Conservation (phyloP, 2,888 invertebrate genomes). For the Lepidocyrtoides sp. region DNA sequence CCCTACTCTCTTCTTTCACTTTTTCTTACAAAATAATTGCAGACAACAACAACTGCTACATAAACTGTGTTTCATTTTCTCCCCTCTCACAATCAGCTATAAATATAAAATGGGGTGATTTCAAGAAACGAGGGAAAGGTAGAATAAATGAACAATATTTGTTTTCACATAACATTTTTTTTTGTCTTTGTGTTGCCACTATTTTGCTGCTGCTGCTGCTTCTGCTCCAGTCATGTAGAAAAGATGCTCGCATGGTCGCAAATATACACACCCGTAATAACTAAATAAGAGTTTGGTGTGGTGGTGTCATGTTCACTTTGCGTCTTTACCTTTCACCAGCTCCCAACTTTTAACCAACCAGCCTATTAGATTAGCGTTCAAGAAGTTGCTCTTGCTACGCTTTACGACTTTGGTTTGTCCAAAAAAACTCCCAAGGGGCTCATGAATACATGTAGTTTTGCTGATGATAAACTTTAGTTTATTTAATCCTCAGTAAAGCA, state of each 20-base stretch:
- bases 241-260: too few relatives aligned
- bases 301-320: not conserved
- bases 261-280: too few relatives aligned
- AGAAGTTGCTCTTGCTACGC: conserved; percentile 37
- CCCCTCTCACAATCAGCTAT: not conserved
- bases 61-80: not conserved
- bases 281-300: too few relatives aligned
- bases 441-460: conserved; percentile 28
- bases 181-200: not conserved
- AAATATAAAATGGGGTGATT: too few relatives aligned
- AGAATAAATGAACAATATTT: too few relatives aligned
- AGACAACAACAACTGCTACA: conserved; percentile 32
- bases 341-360: not conserved
- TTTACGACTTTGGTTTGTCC: conserved; percentile 65
- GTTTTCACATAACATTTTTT: not conserved
- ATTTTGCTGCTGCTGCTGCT: conserved; percentile 2
- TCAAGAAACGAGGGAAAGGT: too few relatives aligned
- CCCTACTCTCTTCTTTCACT: not conserved
- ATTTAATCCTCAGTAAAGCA: conserved; percentile 66
- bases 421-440: conserved; percentile 55
- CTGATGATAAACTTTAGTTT: conserved; percentile 55
- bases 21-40: conserved; percentile 58
- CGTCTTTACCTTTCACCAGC: conserved; percentile 16
- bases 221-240: not conserved
- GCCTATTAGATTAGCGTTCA: conserved; percentile 26